Percentiles rank a stretch among this genome's conserved stretches.
Conservation (phyloP, 2,113 vertebrate species). For the Saccopteryx leptura region DNA sequence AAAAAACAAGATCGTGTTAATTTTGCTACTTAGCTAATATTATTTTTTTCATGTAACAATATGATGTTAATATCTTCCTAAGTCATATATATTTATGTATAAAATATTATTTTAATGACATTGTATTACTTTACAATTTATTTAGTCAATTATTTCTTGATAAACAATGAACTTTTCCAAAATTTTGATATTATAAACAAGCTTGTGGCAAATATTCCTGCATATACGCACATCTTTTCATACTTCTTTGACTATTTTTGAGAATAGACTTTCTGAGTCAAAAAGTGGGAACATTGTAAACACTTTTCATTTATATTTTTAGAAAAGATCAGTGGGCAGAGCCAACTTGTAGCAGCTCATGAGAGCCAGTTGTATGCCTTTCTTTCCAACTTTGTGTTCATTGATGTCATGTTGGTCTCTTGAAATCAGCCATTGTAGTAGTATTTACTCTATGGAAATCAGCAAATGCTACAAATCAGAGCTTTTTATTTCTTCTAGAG, state of each 20-base stretch:
- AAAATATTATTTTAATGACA: background rate
- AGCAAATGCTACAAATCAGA: background rate
- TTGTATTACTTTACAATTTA: conserved; percentile 23
- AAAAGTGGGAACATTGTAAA: background rate
- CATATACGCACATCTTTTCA: background rate
- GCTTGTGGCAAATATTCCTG: background rate
- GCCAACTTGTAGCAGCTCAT: background rate
- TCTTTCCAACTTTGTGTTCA: background rate
- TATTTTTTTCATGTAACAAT: background rate
- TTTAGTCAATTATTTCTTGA: background rate
- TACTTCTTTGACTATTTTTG: background rate
- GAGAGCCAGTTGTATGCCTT: background rate
- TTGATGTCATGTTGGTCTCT: background rate
- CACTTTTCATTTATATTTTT: background rate
- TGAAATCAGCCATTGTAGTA: background rate
- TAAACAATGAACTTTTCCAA: background rate
- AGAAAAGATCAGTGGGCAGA: background rate
- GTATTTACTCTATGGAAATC: background rate
- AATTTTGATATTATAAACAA: background rate
- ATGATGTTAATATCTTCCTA: background rate
- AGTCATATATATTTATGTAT: background rate
- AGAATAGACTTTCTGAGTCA: conserved; percentile 23
- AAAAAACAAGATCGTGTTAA: background rate
- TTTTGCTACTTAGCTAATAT: background rate
- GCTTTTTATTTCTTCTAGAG: background rate